Evolutionary conservation across 2,113 vertebrate genomes (phyloP).

Genomic region (Oceanodroma tethys): DNA sequence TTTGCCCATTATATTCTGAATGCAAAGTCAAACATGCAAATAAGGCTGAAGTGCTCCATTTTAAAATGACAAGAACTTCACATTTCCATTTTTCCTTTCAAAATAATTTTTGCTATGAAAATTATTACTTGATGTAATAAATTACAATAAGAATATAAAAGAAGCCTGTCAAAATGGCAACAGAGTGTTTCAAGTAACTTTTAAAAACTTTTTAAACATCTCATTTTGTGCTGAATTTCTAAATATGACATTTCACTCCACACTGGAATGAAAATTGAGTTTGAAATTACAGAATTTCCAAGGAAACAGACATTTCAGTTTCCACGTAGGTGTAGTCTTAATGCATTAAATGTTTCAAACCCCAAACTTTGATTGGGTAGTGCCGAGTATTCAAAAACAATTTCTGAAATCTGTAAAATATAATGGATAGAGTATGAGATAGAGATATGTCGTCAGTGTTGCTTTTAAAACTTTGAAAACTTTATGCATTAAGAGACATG

Average conservation of each 20-base stretch:
- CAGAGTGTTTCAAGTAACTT: background rate
- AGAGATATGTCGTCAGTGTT: background rate
- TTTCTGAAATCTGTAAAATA: background rate
- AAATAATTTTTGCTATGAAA: background rate
- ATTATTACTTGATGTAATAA: background rate
- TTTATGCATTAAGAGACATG: background rate
- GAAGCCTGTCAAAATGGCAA: constrained; percentile 37
- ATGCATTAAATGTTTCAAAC: background rate
- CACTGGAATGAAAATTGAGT: background rate
- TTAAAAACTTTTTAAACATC: background rate
- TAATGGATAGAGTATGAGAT: fast-evolving
- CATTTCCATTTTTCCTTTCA: constrained; percentile 16
- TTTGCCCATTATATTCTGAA: background rate
- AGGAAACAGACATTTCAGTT: background rate
- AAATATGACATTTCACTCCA: background rate
- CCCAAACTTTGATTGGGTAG: background rate
- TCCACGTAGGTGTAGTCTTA: background rate
- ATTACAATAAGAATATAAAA: background rate
- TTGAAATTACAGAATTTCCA: constrained; percentile 9
- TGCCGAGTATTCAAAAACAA: background rate
- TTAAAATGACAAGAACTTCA: background rate
- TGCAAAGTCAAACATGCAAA: constrained; percentile 10
- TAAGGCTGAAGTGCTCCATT: background rate
- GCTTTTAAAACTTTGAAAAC: background rate
- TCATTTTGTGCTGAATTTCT: background rate